phyloP scores from a whole-genome alignment of 2,797 vertebrate species.

The Microcaecilia unicolor region DNA sequence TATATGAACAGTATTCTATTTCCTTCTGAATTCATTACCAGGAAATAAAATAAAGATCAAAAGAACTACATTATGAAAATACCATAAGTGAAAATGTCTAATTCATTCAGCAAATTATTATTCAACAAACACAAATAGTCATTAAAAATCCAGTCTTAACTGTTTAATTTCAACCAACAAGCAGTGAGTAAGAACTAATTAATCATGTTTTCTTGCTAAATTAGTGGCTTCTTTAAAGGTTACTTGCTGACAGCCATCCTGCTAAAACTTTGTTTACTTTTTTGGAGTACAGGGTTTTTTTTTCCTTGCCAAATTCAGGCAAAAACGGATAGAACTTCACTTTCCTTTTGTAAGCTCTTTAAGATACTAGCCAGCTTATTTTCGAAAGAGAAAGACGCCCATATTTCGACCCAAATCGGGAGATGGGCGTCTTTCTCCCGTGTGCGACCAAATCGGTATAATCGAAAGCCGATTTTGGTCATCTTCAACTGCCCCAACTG shows the following conservation, averaged over 20 bases:
- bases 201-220: slow-evolving; percentile 21
- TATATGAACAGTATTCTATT: slow-evolving; percentile 5
- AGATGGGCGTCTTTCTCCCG: too few species aligned
- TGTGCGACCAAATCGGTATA: too few species aligned
- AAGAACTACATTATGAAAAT: too few species aligned
- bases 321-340: slow-evolving; percentile 41
- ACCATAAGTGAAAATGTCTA: not conserved
- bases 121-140: slow-evolving; percentile 10
- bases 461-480: too few species aligned
- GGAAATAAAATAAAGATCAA: slow-evolving; percentile 14
- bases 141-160: slow-evolving; percentile 1
- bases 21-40: slow-evolving; percentile 3
- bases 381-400: too few species aligned
- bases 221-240: slow-evolving; percentile 17
- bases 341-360: slow-evolving; percentile 34
- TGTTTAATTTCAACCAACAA: slow-evolving; percentile 17
- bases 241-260: slow-evolving; percentile 9
- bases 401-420: too few species aligned
- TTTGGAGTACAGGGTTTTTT: slow-evolving; percentile 12
- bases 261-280: slow-evolving; percentile 25
- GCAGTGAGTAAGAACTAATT: slow-evolving; percentile 7
- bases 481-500: too few species aligned
- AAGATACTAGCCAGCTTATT: too few species aligned
- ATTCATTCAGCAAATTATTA: not conserved
- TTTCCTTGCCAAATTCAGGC: too few species aligned